A percentile compares a stretch with the other conserved stretches of the same genome.
phyloP scores from a whole-genome alignment of 2,888 invertebrate genomes.

The Drosophila lacicola region DNA sequence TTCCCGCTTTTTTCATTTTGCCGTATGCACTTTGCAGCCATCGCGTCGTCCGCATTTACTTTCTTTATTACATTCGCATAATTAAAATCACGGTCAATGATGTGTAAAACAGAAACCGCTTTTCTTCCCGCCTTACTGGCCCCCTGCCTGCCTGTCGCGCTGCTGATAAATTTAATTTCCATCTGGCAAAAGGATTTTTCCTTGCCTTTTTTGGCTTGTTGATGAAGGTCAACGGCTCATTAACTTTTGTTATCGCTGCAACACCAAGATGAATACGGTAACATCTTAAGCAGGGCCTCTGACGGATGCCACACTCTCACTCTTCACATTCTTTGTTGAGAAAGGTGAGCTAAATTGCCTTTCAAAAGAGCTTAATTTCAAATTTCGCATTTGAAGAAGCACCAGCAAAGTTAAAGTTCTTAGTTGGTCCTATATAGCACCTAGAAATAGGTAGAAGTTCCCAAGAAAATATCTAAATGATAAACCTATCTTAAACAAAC shows the following conservation, averaged over 20 bases:
- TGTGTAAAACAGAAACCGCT: constrained; percentile 44
- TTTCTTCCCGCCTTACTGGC: constrained; percentile 1
- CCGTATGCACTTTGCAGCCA: constrained; percentile 28
- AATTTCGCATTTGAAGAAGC: neutral
- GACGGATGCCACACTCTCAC: constrained; percentile 7
- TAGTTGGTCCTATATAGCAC: neutral
- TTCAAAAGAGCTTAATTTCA: constrained; percentile 14
- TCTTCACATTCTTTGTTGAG: constrained; percentile 2
- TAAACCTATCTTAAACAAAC: neutral
- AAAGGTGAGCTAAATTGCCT: constrained; percentile 2
- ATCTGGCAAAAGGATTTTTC: constrained; percentile 31
- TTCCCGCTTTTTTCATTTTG: constrained; percentile 8
- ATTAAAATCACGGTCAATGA: constrained; percentile 73
- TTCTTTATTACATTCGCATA: constrained; percentile 54
- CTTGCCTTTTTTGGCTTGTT: constrained; percentile 26
- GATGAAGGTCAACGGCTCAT: constrained; percentile 62
- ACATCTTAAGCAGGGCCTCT: constrained; percentile 21
- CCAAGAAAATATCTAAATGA: too few relatives aligned
- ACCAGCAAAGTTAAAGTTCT: neutral
- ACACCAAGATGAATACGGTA: constrained; percentile 13
- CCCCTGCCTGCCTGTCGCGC: constrained; percentile 1
- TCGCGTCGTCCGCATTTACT: constrained; percentile 11
- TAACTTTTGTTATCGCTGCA: constrained; percentile 31
- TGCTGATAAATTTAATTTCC: constrained; percentile 45
- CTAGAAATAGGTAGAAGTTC: neutral